Evolutionary conservation across 2,888 invertebrate genomes (phyloP).

Genomic region (Chrysina gloriosa): DNA sequence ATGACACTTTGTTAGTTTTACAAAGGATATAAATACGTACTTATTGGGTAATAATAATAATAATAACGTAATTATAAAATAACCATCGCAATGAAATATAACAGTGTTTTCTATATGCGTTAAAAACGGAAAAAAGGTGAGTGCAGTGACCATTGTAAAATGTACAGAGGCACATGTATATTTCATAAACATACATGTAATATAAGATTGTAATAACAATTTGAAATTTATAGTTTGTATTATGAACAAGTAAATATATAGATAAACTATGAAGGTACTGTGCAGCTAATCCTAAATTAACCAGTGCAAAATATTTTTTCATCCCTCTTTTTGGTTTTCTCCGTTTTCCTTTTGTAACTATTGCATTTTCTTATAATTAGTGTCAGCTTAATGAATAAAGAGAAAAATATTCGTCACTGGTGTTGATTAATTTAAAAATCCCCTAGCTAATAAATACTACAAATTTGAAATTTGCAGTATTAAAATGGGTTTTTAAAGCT

Average conservation of each 20-base stretch:
- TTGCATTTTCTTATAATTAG: no score
- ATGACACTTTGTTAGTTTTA: constrained; percentile 36
- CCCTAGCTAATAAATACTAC: constrained; percentile 50
- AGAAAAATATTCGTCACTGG: constrained; percentile 26
- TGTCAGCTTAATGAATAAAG: neutral
- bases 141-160: constrained; percentile 52
- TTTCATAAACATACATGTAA: constrained; percentile 42
- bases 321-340: neutral
- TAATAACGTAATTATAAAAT: constrained; percentile 1
- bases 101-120: neutral
- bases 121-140: constrained; percentile 37
- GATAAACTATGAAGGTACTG: constrained; percentile 53
- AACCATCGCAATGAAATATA: neutral
- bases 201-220: constrained; percentile 48
- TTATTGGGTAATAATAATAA: neutral
- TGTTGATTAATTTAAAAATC: constrained; percentile 48
- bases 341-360: constrained; percentile 30
- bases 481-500: constrained; percentile 50
- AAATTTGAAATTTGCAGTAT: constrained; percentile 50
- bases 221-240: constrained; percentile 49
- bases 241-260: constrained; percentile 50
- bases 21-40: neutral
- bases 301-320: constrained; percentile 44
- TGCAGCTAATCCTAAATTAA: constrained; percentile 51
- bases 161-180: constrained; percentile 44